Evolutionary conservation across 2,797 vertebrate genomes (phyloP).

Genomic region (Ptychobarbus kaznakovi): DNA sequence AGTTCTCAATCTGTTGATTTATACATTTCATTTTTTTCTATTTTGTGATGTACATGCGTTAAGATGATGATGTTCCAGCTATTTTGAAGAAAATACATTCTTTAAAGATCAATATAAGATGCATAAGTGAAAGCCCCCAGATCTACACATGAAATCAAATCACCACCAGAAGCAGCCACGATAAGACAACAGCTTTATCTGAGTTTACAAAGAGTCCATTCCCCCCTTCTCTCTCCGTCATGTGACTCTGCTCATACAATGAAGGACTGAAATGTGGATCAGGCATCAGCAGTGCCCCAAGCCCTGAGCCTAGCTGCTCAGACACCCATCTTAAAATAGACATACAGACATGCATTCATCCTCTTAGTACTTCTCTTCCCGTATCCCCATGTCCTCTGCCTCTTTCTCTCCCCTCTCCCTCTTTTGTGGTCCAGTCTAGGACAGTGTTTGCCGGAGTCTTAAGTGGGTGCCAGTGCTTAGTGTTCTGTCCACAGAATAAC

Average conservation of each 20-base stretch:
- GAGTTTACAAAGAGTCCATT: slow-evolving; percentile 19
- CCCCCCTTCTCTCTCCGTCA: slow-evolving; percentile 26
- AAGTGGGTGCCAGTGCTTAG: slow-evolving; percentile 32
- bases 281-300: slow-evolving; percentile 42
- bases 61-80: background rate
- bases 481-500: slow-evolving; percentile 27
- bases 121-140: slow-evolving; percentile 10
- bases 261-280: slow-evolving; percentile 44
- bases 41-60: background rate
- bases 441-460: slow-evolving; percentile 39
- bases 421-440: slow-evolving; percentile 24
- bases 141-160: slow-evolving; percentile 28
- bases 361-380: background rate
- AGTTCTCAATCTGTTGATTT: background rate
- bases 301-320: slow-evolving; percentile 42
- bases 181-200: slow-evolving; percentile 6
- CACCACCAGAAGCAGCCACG: background rate
- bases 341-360: slow-evolving; percentile 40
- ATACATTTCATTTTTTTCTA: background rate
- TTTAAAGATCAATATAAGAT: background rate
- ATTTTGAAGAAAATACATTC: background rate
- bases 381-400: slow-evolving; percentile 1
- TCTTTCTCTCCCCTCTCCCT: background rate
- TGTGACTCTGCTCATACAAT: slow-evolving; percentile 26
- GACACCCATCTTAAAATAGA: slow-evolving; percentile 54